Base-by-base conservation (phyloP, 2,113 vertebrate genomes). In the Lycaon pictus region DNA sequence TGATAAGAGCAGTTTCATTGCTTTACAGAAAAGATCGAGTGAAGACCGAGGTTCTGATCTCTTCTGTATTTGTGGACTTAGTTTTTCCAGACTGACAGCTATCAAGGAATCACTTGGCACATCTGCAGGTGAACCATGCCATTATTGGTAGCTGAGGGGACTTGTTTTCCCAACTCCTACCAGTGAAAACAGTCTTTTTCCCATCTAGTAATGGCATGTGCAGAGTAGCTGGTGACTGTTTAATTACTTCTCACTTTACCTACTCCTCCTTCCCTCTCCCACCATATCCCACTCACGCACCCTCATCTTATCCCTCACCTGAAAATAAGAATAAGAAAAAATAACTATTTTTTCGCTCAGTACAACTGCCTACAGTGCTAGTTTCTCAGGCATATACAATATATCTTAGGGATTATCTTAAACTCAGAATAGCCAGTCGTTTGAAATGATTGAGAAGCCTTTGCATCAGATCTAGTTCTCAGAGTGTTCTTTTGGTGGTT, bases 11-110 rank as follows among this genome's bases (percentile, higher is more conserved):
- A 74, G 4, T 72, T 87, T 27, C 25, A 37, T 60, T 84, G 87
- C 43, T 93, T 77, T 90, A 86, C 20, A 92, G 72, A 67, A 94
- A 92, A 92, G 71, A 51, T 51, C 29, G 56, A 83, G 35, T 93
- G 37, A 83, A 85, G 69, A 51, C 67, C 83, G 27, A 80, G 43
- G 13, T 88, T 71, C 53, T 92, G 77, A 43, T 58, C 3, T 23
- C 32, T 81, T 89, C 43, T 76, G 3, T 96, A 37, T 95, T 77
- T 89, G 51, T 90, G 43, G 77, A 88, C 17, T 87, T 79, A 35
- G 19, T 76, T 90, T 77, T 95, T 90, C 71, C n/a, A 74, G 35
- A 91, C 12, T 56, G 74, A 25, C 25, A 79, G 15, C n/a, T 32
- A 71, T 58, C 29, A 63, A 63, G 62, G 79, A 88, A n/a, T 86